A percentile compares a stretch with the other conserved stretches of the same genome.
These are phyloP conservation scores for Orestias chungarensis DNA, from an alignment of 2,797 vertebrate species.

Conservation along the genomic window DNA sequence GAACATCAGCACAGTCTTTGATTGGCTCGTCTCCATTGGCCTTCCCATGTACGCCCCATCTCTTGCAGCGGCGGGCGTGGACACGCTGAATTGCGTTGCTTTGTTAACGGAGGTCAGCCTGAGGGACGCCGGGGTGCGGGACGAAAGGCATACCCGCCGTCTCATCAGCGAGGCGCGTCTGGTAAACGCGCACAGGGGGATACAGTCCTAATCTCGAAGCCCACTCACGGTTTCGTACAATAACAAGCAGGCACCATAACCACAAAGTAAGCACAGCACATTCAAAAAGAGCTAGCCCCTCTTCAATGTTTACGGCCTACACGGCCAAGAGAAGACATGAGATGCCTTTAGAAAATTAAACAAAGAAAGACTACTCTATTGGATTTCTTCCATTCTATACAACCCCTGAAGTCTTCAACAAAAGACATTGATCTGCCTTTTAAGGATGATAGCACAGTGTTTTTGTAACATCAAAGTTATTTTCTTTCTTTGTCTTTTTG, in stretches of 20 bases:
- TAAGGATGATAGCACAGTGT: conserved; percentile 76
- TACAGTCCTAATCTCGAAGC: conserved; percentile 56
- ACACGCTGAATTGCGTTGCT: conserved; percentile 86
- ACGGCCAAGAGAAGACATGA: conserved; percentile 65
- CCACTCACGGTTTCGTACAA: conserved; percentile 37
- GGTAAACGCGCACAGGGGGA: conserved; percentile 61
- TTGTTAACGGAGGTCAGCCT: conserved; percentile 86
- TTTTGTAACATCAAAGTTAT: conserved; percentile 63
- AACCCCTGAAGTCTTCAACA: conserved; percentile 67
- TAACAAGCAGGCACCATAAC: conserved; percentile 23
- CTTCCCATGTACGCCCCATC: conserved; percentile 89
- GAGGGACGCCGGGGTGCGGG: conserved; percentile 88
- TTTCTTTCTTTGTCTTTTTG: conserved; percentile 13
- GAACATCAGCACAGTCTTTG: conserved; percentile 83
- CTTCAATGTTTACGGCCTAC: conserved; percentile 68
- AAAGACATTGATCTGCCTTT: conserved; percentile 74
- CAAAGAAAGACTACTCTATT: conserved; percentile 47
- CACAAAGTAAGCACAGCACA: conserved; percentile 22
- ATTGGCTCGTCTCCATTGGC: conserved; percentile 94
- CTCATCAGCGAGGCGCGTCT: conserved; percentile 87
- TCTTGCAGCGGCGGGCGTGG: conserved; percentile 84
- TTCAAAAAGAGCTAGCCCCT: conserved; percentile 34
- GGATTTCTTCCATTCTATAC: conserved; percentile 50
- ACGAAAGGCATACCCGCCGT: conserved; percentile 88
- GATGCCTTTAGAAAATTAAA: conserved; percentile 61